Evolutionary conservation across 2,888 invertebrate genomes (phyloP), one percentile per base, ranked within the genome.

Genomic region (Cancer borealis): DNA sequence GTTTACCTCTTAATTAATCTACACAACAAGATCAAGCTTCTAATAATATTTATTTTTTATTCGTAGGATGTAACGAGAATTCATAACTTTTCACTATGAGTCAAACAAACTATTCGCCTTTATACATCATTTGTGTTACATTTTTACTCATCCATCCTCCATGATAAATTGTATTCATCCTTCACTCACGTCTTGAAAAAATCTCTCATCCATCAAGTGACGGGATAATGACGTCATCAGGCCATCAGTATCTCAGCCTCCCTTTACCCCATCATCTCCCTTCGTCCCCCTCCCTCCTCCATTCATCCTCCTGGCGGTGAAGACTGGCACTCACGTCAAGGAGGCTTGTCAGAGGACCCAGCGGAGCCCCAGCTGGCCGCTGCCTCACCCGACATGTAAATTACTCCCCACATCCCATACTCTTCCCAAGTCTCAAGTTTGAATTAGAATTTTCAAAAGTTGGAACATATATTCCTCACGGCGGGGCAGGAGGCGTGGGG

Each of bases 371-470:
- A 79, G 79, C 79, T 79, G 79, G 79, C 79, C 79, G 79, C 30
- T 30, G 79, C 79, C 79, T 79, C 79, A 79, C 79, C 79, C 26
- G 79, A 30, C 79, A 79, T 79, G 79, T 79, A 79, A 79, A 79
- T 79, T 79, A 79, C 79, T 79, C 79, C 79, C 79, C 26, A 26
- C 26, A 30, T 30, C 79, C 79, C 26, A 30, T 30, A 26, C 30
- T 30, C 79, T 14, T 30, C 79, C 79, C 79, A 79, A 26, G 79
- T 79, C 79, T 79, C 79, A 79, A 79, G 79, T 79, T 79, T 79
- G 79, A 79, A 79, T 79, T 79, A 79, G 79, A 79, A 79, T 79
- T 79, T 79, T 79, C 79, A 79, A 79, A 79, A 79, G 30, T 79
- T 79, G 79, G 79, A 79, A 30, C 79, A 79, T 79, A 79, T 79